Percentiles rank a stretch among this genome's conserved stretches.
These are phyloP conservation scores for Cnemophilus loriae DNA, from an alignment of 2,113 vertebrate species.

Conservation along the genomic window DNA sequence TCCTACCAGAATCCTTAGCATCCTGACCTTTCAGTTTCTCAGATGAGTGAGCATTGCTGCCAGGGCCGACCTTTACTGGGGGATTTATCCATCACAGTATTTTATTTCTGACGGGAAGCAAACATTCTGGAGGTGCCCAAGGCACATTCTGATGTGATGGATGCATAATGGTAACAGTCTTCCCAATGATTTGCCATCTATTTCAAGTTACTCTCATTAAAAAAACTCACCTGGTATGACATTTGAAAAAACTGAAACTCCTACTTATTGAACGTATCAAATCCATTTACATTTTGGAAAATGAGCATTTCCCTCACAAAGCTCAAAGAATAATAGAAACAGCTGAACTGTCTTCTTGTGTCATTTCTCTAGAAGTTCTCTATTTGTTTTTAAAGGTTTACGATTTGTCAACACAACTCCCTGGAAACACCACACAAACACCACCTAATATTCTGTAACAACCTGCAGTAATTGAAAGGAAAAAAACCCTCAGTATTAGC, in stretches of 20 bases:
- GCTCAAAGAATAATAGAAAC: neutral
- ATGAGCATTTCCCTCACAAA: neutral
- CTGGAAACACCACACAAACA: neutral
- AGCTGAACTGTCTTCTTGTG: neutral
- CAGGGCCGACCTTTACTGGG: constrained; percentile 77
- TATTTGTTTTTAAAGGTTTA: neutral
- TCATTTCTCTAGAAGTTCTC: neutral
- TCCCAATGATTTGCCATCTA: neutral
- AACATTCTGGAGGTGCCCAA: constrained; percentile 11
- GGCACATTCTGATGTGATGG: neutral
- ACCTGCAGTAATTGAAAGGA: neutral
- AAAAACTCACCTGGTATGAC: neutral
- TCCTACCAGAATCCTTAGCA: constrained; percentile 47
- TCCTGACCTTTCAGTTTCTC: constrained; percentile 84
- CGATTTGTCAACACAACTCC: neutral
- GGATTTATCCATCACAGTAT: constrained; percentile 70
- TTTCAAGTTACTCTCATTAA: neutral
- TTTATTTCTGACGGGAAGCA: neutral
- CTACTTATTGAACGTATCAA: neutral
- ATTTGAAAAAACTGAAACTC: neutral
- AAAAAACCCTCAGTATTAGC: neutral
- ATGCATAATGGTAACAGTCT: neutral
- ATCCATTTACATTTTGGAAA: neutral
- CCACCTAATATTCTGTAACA: neutral
- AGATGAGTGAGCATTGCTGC: constrained; percentile 73